These are phyloP conservation scores for Gandaritis pyraliata DNA, from an alignment of 2,888 invertebrate genomes.

Conservation along the genomic window DNA sequence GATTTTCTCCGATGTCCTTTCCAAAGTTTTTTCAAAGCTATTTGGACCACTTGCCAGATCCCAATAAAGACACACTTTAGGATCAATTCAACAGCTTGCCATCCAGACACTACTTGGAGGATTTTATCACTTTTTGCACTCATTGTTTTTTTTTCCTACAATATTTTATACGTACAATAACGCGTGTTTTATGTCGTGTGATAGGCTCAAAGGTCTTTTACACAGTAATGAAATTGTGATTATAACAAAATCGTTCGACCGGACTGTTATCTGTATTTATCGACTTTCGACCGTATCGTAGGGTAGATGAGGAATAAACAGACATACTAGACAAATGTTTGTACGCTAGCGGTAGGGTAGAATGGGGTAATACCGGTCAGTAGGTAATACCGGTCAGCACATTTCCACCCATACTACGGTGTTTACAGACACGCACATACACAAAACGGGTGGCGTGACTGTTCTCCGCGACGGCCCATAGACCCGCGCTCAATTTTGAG, in stretches of 20 bases:
- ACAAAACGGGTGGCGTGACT: no score
- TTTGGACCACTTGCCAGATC: slow-evolving; percentile 69
- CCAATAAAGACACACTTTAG: slow-evolving; percentile 68
- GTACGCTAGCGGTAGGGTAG: background rate
- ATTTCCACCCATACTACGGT: no score
- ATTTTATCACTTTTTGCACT: slow-evolving; percentile 59
- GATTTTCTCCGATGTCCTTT: slow-evolving; percentile 69
- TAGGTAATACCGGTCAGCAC: no score
- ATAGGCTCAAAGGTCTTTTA: slow-evolving; percentile 59
- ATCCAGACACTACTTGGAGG: slow-evolving; percentile 67
- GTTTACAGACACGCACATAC: no score
- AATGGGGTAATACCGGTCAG: no score
- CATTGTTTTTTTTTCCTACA: slow-evolving; percentile 49
- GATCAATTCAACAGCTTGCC: slow-evolving; percentile 70
- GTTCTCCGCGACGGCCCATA: no score
- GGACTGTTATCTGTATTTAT: slow-evolving; percentile 50
- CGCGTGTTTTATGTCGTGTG: slow-evolving; percentile 33
- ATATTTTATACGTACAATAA: no score
- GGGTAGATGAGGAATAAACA: slow-evolving; percentile 29
- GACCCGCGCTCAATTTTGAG: no score
- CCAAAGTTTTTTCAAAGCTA: slow-evolving; percentile 69
- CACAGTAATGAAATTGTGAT: slow-evolving; percentile 55
- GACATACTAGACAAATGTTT: background rate
- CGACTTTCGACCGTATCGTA: slow-evolving; percentile 32
- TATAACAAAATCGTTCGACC: slow-evolving; percentile 43